Evolutionary conservation across 2,888 invertebrate species (phyloP).

Genomic region (Synergus itoensis): DNA sequence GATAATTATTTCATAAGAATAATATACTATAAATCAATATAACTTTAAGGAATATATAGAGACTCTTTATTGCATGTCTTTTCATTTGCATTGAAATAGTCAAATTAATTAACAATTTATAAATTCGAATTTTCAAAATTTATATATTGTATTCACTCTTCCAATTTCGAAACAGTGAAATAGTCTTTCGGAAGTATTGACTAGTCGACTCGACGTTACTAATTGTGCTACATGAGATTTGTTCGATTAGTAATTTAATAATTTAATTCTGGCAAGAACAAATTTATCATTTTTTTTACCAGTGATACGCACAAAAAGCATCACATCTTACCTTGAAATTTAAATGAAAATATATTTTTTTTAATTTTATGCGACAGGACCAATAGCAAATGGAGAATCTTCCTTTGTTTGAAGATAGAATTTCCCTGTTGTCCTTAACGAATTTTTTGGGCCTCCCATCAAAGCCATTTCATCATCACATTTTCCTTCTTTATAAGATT

Average conservation of each 20-base stretch:
- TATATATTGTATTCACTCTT: too few relatives aligned
- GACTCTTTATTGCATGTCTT: conserved; percentile 6
- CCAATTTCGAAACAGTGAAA: background rate
- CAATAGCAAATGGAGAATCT: conserved; percentile 42
- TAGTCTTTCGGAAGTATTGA: background rate
- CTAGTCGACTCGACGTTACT: background rate
- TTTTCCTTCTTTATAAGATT: conserved; percentile 43
- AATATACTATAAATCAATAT: background rate
- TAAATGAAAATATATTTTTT: background rate
- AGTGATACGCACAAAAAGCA: background rate
- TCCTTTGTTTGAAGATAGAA: conserved; percentile 47
- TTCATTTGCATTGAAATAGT: background rate
- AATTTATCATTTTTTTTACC: background rate
- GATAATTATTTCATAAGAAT: background rate
- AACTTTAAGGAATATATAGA: conserved; percentile 1
- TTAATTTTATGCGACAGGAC: conserved; percentile 3
- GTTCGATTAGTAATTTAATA: background rate
- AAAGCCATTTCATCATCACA: conserved; percentile 38
- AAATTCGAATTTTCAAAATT: background rate
- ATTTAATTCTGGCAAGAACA: background rate
- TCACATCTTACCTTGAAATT: background rate
- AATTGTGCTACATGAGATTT: background rate
- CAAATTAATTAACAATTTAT: background rate
- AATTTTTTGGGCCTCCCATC: conserved; percentile 40
- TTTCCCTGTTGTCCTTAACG: conserved; percentile 27